These are phyloP conservation scores for Allophyes oxyacanthae DNA, from an alignment of 2,888 invertebrate genomes.

Conservation along the genomic window DNA sequence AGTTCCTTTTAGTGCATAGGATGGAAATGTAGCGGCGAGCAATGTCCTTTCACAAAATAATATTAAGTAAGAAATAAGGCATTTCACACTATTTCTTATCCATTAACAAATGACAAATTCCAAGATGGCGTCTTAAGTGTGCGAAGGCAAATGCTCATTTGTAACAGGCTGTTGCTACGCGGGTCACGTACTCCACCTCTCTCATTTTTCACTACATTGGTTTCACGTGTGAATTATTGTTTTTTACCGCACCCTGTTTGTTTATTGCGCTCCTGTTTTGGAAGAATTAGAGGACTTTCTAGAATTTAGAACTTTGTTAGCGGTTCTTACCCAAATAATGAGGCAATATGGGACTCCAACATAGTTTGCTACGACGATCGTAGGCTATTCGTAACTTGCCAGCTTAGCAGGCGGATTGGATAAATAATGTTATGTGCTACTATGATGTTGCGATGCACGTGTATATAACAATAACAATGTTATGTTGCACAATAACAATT, in stretches of 20 bases:
- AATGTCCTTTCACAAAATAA: too few species aligned
- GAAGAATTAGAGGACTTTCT: conserved; percentile 24
- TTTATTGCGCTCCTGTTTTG: conserved; percentile 57
- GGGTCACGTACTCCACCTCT: conserved; percentile 81
- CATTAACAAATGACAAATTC: conserved; percentile 51
- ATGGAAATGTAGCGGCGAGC: too few species aligned
- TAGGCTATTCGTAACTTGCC: too few species aligned
- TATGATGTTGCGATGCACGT: too few species aligned
- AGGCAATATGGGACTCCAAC: too few species aligned
- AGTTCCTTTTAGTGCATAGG: too few species aligned
- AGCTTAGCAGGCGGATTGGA: too few species aligned
- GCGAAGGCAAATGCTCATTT: conserved; percentile 82
- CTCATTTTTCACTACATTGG: conserved; percentile 89
- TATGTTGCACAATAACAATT: too few species aligned
- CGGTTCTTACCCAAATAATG: not conserved
- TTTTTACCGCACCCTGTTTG: conserved; percentile 74
- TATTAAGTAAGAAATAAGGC: too few species aligned
- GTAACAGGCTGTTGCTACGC: conserved; percentile 75
- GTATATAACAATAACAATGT: too few species aligned
- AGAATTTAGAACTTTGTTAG: not conserved
- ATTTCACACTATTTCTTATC: conserved; percentile 41
- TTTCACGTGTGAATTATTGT: conserved; percentile 89
- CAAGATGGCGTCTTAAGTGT: conserved; percentile 47
- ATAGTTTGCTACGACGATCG: too few species aligned
- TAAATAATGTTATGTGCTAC: too few species aligned